Evolutionary conservation across 2,888 invertebrate genomes (phyloP), one percentile per base, ranked within the genome.

Genomic region (Falcaria lacertinaria): DNA sequence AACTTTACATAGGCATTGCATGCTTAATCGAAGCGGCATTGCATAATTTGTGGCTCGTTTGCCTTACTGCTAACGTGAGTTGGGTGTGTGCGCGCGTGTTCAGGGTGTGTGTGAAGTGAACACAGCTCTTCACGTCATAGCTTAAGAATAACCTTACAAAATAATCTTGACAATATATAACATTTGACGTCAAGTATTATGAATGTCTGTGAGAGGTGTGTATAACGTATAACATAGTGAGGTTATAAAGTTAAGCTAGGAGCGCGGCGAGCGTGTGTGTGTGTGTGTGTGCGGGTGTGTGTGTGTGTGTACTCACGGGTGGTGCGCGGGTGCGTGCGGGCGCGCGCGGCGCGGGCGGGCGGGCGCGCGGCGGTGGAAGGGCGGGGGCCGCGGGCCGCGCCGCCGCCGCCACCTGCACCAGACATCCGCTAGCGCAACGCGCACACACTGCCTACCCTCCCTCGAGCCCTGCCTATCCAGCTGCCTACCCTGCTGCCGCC

Each of bases 341-440:
- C 80, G 72, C 80, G 72, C 41, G 81, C 77, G 65, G 72, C 93
- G 89, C 44, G 43, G 40, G 54, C 89, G 54, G 41, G 47, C 46
- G 90, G 90, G 61, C 93, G 92, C 52, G 69, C 79, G 80, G 63
- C 82, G 86, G 79, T 82, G 85, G 84, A 89, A 78, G 90, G 89
- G 83, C 94, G 92, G 91, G 55, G 89, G 82, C 59, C 90, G 86
- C 43, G 90, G 82, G 63, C 81, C 66, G 66, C 87, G 82, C 65
- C 86, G 83, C 73, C 85, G 78, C 78, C 89, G 79, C 87, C 79
- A 81, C 78, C 85, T 81, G 83, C 82, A 65, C 76, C 74, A 52
- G 74, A 65, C 67, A 66, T 59, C 54, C 63, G 28, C 66, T 60
- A 58, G 53, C 61, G n/a, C 50, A 51, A 36, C 46, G 43, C 56